Base-by-base conservation (phyloP, 2,113 vertebrate genomes). In the Zosterops lateralis region DNA sequence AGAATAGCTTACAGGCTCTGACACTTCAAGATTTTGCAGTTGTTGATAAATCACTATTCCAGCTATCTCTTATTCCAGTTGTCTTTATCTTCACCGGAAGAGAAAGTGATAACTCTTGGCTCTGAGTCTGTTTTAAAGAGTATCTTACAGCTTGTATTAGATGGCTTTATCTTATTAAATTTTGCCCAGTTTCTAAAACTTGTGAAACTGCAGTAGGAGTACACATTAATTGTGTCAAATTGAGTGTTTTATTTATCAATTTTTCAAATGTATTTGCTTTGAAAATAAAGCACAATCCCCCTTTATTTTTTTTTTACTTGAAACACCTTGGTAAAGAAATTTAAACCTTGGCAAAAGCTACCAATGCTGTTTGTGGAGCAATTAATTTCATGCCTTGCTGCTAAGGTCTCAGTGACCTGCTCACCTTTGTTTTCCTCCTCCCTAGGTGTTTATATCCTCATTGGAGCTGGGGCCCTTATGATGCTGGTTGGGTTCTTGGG, bases 401-500 rank as follows among this genome's bases (percentile, higher is more conserved):
- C 40, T 74, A 32, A 62, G 31, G 15, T 83, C 20, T 89, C 42
- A 38, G 0, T 14, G 42, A 42, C 8, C 19, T 51, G 14, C 29
- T 34, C 5, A 8, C 17, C 1, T 83, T 15, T 84, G 6, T 82
- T 76, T 32, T 29, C n/a, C 24, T 77, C 7, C 7, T 66, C 71
- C 38, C 5, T 84, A 99, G 99, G 99, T 67, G 98, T 99, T 36
- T 99, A 99, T 86, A 98, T 99, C 88, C 97, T 99, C 66, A 99
- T 99, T 66, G 99, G 97, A 81, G 99, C 98, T 22, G 99, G 99
- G 36, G 99, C 98, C 5, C 97, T 99, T 87, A 99, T 99, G 98
- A 99, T 99, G 99, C 92, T 99, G 34, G 98, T 99, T 95, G 99
- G 99, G 5, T 99, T 99, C 97, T 97, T 99, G 85, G 99, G 99